Evolutionary conservation across 2,113 vertebrate genomes (phyloP), one percentile per base, ranked within the genome.

Genomic region (Mionectes macconnelli): DNA sequence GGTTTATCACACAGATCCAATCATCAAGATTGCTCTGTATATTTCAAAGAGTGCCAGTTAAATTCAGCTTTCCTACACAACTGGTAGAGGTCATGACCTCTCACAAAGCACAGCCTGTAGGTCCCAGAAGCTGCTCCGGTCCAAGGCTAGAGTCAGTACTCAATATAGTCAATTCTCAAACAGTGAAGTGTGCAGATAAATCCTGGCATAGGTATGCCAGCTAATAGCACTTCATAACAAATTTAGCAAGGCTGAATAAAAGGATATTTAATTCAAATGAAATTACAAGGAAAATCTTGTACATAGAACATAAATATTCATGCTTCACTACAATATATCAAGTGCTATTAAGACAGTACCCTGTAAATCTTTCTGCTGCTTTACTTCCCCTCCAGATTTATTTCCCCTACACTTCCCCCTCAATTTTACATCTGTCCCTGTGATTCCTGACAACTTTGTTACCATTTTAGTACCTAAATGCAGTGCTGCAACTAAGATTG

Each of bases 21-120:
- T 73, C 35, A 47, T 76, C 35, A 31, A 7, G 57, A 70, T 56
- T 37, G 6, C 35, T 76, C 53, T 59, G 10, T 63, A 37, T 75
- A 45, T 80, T 85, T 78, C 35, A 40, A 84, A 83, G 60, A 4
- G 7, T 60, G 59, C 28, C 39, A 31, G 45, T 31, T 69, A 78
- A 67, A 76, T 64, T 69, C 8, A 37, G 73, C 49, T 64, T 82
- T 66, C 39, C 59, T 78, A 4, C 20, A 57, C 9, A 57, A 18
- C 0, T 50, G 44, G n/a, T 57, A 22, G 11, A 77, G 27, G 23
- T 67, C 20, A 50, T 0, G 0, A 73, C 31, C 25, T 64, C 28
- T 42, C 39, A 37, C 42, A 86, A 42, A 81, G 55, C 24, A 68
- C 53, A 25, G 0, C 19, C 12, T 40, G 21, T 45, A 47, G 9